These are phyloP conservation scores for Zaprionus ghesquierei DNA, from an alignment of 1,140 invertebrate species.

Conservation along the genomic window DNA sequence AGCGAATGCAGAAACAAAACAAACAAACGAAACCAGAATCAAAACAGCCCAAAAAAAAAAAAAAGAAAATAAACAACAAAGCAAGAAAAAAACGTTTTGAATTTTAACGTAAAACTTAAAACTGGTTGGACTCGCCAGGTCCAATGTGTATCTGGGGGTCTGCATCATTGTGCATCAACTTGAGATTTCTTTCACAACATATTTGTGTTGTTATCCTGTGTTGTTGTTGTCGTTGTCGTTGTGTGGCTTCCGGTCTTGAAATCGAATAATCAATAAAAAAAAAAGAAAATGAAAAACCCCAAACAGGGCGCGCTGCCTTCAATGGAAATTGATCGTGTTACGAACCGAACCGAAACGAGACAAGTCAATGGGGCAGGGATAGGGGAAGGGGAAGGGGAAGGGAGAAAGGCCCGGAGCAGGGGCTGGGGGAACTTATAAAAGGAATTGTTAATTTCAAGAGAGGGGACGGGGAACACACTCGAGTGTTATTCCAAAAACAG, in stretches of 20 bases:
- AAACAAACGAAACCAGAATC: slow-evolving; percentile 58
- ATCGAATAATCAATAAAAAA: slow-evolving; percentile 66
- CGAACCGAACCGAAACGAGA: not conserved
- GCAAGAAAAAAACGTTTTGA: slow-evolving; percentile 53
- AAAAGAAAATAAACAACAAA: slow-evolving; percentile 19
- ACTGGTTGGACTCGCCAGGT: slow-evolving; percentile 31
- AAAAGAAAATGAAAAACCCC: too few relatives aligned
- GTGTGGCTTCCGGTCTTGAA: slow-evolving; percentile 72
- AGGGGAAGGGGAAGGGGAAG: not conserved
- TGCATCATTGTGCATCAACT: slow-evolving; percentile 45
- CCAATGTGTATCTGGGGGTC: not conserved
- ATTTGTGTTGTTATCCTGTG: slow-evolving; percentile 48
- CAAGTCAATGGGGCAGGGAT: not conserved
- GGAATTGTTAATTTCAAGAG: slow-evolving; percentile 10
- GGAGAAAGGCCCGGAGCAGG: too few relatives aligned
- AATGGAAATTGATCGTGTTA: slow-evolving; percentile 65
- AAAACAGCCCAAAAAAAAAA: slow-evolving; percentile 66
- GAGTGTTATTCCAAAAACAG: slow-evolving; percentile 6
- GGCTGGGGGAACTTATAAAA: not conserved
- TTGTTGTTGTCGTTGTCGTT: slow-evolving; percentile 40
- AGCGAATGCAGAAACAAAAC: slow-evolving; percentile 50
- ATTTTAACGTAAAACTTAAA: slow-evolving; percentile 32
- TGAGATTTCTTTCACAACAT: slow-evolving; percentile 31
- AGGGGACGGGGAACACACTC: not conserved
- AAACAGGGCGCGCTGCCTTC: slow-evolving; percentile 43